These are phyloP conservation scores for Tineola bisselliella DNA, from an alignment of 2,888 invertebrate genomes.

Conservation along the genomic window DNA sequence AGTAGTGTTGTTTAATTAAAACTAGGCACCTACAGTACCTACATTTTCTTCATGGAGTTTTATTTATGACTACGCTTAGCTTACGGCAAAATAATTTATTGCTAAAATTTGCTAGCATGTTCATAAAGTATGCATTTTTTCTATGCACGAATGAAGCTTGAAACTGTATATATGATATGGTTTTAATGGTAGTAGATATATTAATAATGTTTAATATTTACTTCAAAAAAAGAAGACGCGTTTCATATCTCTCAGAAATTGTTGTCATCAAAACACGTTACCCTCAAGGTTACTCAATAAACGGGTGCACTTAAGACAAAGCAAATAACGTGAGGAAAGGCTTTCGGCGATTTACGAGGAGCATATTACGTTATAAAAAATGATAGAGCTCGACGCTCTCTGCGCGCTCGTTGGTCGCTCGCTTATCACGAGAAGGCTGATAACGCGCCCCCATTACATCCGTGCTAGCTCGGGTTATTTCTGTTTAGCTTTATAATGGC, in stretches of 20 bases:
- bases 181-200: no score
- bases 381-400: slow-evolving; percentile 32
- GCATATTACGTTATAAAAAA: slow-evolving; percentile 53
- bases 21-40: no score
- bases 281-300: neutral
- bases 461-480: neutral
- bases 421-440: slow-evolving; percentile 8
- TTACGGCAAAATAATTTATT: neutral
- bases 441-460: slow-evolving; percentile 4
- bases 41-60: neutral
- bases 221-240: no score
- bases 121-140: neutral
- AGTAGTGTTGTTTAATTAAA: neutral
- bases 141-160: neutral
- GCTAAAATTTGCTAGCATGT: neutral
- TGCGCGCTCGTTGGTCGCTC: neutral
- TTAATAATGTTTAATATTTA: no score
- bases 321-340: slow-evolving; percentile 32
- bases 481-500: neutral
- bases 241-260: neutral
- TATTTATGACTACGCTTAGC: neutral
- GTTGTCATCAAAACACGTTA: slow-evolving; percentile 3
- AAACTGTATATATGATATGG: no score
- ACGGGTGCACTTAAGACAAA: slow-evolving; percentile 25
- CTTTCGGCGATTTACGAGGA: slow-evolving; percentile 38